Evolutionary conservation across 2,888 invertebrate genomes (phyloP).

Genomic region (Gortyna flavago): DNA sequence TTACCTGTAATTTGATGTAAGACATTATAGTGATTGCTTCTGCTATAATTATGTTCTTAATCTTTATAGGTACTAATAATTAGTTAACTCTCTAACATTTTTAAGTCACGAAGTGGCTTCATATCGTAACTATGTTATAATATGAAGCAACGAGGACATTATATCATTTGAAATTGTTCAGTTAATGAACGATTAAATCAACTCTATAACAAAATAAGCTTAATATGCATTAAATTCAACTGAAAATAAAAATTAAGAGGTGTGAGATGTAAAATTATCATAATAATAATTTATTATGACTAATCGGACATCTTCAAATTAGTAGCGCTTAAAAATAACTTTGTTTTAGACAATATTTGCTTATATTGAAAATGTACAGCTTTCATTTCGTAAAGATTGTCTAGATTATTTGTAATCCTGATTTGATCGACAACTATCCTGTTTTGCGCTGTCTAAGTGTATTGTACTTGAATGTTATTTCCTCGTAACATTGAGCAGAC

Average conservation of each 20-base stretch:
- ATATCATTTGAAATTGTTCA: not conserved
- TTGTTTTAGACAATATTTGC: not conserved
- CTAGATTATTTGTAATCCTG: not conserved
- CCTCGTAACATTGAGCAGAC: not conserved
- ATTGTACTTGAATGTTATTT: not conserved
- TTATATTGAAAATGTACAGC: not conserved
- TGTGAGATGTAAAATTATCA: not conserved
- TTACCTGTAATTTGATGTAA: not conserved
- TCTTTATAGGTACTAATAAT: too few relatives aligned
- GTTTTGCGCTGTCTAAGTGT: not conserved
- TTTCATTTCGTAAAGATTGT: not conserved
- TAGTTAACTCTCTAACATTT: not conserved
- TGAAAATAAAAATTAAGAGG: not conserved
- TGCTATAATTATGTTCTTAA: not conserved
- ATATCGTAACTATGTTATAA: constrained; percentile 8
- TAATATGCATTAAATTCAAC: not conserved
- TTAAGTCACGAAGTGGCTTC: not conserved
- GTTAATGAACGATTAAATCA: not conserved
- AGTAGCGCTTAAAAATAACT: not conserved
- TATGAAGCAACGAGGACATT: not conserved
- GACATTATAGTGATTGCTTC: not conserved
- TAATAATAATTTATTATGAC: not conserved
- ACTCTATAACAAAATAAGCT: not conserved
- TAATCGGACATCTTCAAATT: not conserved
- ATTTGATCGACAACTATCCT: not conserved